A percentile compares a stretch with the other conserved stretches of the same genome.
Evolutionary conservation across 2,888 invertebrate species (phyloP).

Genomic region (Leptothorax acervorum): DNA sequence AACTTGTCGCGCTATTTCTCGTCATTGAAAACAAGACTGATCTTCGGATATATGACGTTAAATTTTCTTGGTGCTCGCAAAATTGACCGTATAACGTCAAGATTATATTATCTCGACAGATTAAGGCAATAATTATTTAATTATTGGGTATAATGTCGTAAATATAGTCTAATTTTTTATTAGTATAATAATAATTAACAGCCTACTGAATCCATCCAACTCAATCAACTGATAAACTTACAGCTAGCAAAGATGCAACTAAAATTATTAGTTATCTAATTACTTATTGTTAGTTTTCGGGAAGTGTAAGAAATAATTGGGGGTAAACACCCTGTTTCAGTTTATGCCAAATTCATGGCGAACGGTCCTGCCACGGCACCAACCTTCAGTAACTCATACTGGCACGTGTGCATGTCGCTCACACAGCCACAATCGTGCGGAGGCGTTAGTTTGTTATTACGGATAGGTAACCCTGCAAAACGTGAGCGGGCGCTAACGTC

Average conservation of each 20-base stretch:
- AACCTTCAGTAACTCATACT: slow-evolving; percentile 11
- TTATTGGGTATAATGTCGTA: not conserved
- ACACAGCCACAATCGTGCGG: slow-evolving; percentile 56
- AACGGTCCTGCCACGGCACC: not conserved
- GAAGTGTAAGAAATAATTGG: not conserved
- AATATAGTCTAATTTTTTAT: not conserved
- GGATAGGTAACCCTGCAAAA: slow-evolving; percentile 75
- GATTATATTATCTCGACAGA: not conserved
- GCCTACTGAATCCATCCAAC: not conserved
- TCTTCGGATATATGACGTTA: not conserved
- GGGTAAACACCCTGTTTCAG: not conserved
- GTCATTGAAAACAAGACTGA: slow-evolving; percentile 30
- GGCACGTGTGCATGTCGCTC: slow-evolving; percentile 8
- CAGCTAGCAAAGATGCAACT: not conserved
- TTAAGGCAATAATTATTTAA: not conserved
- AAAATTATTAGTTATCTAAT: not conserved
- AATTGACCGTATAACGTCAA: not conserved
- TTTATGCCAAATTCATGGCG: not conserved
- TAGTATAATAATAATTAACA: not conserved
- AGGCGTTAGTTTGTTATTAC: slow-evolving; percentile 78
- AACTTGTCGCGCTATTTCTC: slow-evolving; percentile 48
- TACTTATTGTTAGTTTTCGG: not conserved
- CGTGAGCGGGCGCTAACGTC: slow-evolving; percentile 80
- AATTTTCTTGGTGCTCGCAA: not conserved
- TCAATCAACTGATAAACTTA: not conserved